These are phyloP conservation scores for Hololepta plana DNA, from an alignment of 2,888 invertebrate species.

Conservation along the genomic window DNA sequence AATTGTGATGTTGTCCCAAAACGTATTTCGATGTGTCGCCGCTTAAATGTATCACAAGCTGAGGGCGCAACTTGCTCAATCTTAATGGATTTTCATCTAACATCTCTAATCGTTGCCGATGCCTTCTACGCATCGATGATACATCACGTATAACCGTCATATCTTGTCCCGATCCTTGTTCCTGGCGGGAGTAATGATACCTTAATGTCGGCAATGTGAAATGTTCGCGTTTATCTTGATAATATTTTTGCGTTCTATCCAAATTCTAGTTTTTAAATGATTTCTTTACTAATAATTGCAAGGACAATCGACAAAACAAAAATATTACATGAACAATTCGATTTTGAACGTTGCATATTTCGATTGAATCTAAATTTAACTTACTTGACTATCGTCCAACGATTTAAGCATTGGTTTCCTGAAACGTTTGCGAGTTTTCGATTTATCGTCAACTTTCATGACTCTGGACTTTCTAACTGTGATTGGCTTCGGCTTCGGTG, in stretches of 20 bases:
- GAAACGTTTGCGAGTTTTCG: constrained; percentile 14
- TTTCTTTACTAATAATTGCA: no score
- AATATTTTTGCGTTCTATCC: no score
- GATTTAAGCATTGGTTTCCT: constrained; percentile 11
- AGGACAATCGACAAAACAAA: constrained; percentile 2
- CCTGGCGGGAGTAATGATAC: no score
- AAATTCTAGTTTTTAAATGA: no score
- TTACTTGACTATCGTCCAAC: constrained; percentile 9
- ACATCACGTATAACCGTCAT: constrained; percentile 6
- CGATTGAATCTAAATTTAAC: no score
- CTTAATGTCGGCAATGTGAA: no score
- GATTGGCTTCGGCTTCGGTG: constrained; percentile 2
- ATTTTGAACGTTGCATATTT: no score
- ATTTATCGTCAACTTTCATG: constrained; percentile 18
- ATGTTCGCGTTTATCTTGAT: no score
- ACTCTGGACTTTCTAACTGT: constrained; percentile 16
- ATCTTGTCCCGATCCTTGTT: constrained; percentile 8
- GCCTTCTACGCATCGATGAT: constrained; percentile 10
- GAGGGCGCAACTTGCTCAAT: constrained; percentile 21
- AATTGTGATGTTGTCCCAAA: constrained; percentile 35
- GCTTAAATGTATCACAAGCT: constrained; percentile 40
- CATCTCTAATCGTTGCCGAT: constrained; percentile 11
- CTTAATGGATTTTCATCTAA: no score
- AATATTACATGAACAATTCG: no score
- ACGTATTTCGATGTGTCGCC: constrained; percentile 42